These are phyloP conservation scores for Cephus spinipes DNA, from an alignment of 2,888 invertebrate species.

Conservation along the genomic window DNA sequence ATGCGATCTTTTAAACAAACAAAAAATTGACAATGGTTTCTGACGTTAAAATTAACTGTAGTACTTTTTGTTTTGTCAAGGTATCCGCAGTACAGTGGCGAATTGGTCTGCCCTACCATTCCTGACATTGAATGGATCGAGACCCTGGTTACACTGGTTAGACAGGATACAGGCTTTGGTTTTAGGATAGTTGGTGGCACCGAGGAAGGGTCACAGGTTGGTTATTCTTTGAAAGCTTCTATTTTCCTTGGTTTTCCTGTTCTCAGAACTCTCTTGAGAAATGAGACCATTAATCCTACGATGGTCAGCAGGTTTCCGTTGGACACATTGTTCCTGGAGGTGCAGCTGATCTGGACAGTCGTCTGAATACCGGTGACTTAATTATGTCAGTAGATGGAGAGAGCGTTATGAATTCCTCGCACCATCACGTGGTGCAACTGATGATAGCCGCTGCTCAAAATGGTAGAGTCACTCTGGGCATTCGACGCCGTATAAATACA, in stretches of 20 bases:
- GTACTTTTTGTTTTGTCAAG: slow-evolving; percentile 36
- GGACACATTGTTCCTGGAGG: slow-evolving; percentile 97
- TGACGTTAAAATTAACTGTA: background rate
- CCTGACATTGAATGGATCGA: slow-evolving; percentile 70
- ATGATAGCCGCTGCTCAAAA: slow-evolving; percentile 90
- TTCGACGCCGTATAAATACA: slow-evolving; percentile 73
- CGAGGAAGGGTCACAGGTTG: slow-evolving; percentile 93
- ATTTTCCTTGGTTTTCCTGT: background rate
- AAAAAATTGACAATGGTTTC: background rate
- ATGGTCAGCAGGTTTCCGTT: slow-evolving; percentile 79
- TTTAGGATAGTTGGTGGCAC: slow-evolving; percentile 98
- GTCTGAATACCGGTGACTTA: slow-evolving; percentile 92
- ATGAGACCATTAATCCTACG: background rate
- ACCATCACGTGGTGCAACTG: slow-evolving; percentile 92
- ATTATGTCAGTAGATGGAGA: slow-evolving; percentile 93
- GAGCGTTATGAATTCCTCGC: slow-evolving; percentile 86
- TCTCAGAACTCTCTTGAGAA: background rate
- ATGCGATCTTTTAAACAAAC: background rate
- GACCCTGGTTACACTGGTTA: slow-evolving; percentile 82
- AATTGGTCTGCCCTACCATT: slow-evolving; percentile 61
- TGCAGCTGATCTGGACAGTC: slow-evolving; percentile 91
- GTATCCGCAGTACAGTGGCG: slow-evolving; percentile 60
- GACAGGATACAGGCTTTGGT: slow-evolving; percentile 96
- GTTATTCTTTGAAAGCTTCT: background rate
- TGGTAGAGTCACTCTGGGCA: slow-evolving; percentile 86